Base-by-base conservation (phyloP, 1,140 invertebrate species). In the Heliconius himera region DNA sequence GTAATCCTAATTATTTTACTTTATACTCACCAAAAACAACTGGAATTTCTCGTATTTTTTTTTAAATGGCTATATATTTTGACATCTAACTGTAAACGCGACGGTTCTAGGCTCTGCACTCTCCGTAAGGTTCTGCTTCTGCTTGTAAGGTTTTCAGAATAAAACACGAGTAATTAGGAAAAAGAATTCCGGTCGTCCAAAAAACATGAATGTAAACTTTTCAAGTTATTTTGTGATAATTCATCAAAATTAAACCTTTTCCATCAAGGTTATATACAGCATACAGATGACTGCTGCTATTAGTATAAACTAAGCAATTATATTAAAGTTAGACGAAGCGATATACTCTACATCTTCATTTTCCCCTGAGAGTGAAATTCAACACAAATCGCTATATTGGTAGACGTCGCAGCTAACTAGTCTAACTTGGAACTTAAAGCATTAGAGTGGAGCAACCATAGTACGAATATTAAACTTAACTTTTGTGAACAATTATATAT, bases 331-430 rank as follows among this genome's bases (percentile, higher is more conserved):
- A 11, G 22, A 22, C 60, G 22, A 26, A 66, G 60, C 60, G 26
- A 66, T 66, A 29, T 66, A 29, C 60, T 66, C 60, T 66, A 29
- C 60, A 4, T 66, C 60, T 66, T 29, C 60, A 66, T 66, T 66
- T 66, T 66, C 60, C 60, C 60, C 13, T 66, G 60, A 66, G 60
- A 26, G 26, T 66, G 60, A 16, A 29, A 66, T 66, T 66, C 60
- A 66, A 66, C 60, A 29, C 60, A 66, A 29, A 66, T 66, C 60
- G 60, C 60, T 29, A 66, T 66, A 66, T 66, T 66, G 60, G 60
- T 66, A 29, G 60, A 66, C 60, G 22, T 66, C 60, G 26, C 26
- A 29, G 26, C 60, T 66, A 66, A 66, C 60, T 66, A 66, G 60
- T 66, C 60, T 66, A 66, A 66, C 60, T 66, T 29, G 13, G 26